Conservation (phyloP, 2,113 vertebrate species). For the Trematomus loennbergii region DNA sequence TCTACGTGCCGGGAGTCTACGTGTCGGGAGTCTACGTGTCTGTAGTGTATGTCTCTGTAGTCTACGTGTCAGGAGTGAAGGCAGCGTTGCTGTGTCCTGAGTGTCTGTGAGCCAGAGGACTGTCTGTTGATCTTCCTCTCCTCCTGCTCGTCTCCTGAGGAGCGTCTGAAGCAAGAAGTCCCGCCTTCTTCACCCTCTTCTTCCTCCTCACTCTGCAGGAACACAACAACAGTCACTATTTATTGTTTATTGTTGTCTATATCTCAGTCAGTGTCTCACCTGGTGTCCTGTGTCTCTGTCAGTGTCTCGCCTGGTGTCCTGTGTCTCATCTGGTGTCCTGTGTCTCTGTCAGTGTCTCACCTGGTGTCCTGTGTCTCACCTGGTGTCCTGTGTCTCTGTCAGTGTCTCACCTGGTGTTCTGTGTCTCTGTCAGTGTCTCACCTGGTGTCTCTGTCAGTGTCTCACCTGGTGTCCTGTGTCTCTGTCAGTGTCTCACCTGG, state of each 20-base stretch:
- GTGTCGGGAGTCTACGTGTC: too few species aligned
- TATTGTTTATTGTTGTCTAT: not conserved
- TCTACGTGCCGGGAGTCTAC: too few species aligned
- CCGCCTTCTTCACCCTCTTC: constrained; percentile 81
- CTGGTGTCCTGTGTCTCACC: too few species aligned
- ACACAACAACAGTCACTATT: not conserved
- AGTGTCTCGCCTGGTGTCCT: too few species aligned
- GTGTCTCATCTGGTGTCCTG: too few species aligned
- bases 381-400: too few species aligned
- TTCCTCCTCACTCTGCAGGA: constrained; percentile 83
- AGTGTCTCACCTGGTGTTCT: constrained; percentile 24
- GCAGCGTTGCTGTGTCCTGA: constrained; percentile 78
- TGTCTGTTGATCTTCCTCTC: constrained; percentile 68
- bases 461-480: too few species aligned
- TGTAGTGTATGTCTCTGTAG: not conserved
- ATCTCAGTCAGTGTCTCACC: constrained; percentile 81
- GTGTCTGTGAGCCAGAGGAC: constrained; percentile 77
- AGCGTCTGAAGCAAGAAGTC: constrained; percentile 65
- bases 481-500: too few species aligned
- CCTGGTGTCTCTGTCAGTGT: constrained; percentile 65
- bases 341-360: too few species aligned
- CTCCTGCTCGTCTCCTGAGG: constrained; percentile 61
- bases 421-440: constrained; percentile 72
- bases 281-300: too few species aligned
- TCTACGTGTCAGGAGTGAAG: constrained; percentile 80